A percentile compares a stretch with the other conserved stretches of the same genome.
Conservation (phyloP, 1,140 invertebrate species). For the Parasteatoda tepidariorum region DNA sequence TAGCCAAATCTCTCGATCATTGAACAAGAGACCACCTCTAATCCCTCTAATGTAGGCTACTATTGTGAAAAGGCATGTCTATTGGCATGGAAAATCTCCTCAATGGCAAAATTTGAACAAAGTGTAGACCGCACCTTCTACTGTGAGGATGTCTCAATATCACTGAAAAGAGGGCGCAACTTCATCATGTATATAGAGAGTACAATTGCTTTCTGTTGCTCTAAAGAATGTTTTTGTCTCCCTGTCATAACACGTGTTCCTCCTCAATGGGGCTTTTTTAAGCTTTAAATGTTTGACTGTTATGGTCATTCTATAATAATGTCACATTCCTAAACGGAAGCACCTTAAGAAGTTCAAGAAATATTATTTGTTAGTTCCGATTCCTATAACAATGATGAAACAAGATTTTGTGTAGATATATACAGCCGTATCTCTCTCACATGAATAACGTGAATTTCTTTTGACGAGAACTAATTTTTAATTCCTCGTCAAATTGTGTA, state of each 20-base stretch:
- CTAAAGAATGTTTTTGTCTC: slow-evolving; percentile 52
- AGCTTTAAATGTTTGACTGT: too few relatives aligned
- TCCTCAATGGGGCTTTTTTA: neutral
- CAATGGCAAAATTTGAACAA: slow-evolving; percentile 52
- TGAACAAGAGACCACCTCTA: slow-evolving; percentile 6
- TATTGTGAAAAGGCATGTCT: slow-evolving; percentile 46
- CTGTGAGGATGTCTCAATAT: slow-evolving; percentile 52
- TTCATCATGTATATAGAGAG: neutral
- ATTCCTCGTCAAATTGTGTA: too few relatives aligned
- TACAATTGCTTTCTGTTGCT: neutral
- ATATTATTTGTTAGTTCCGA: too few relatives aligned
- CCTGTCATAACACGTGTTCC: slow-evolving; percentile 37
- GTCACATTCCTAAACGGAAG: too few relatives aligned
- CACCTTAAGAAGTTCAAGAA: too few relatives aligned
- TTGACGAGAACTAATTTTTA: too few relatives aligned
- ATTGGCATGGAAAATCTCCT: slow-evolving; percentile 56
- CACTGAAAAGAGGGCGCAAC: slow-evolving; percentile 24
- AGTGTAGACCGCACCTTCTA: slow-evolving; percentile 27
- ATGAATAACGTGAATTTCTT: too few relatives aligned
- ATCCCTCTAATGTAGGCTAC: slow-evolving; percentile 42
- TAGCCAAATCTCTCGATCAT: slow-evolving; percentile 28
- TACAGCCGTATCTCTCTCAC: too few relatives aligned
- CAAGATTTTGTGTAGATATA: too few relatives aligned
- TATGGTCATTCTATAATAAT: too few relatives aligned
- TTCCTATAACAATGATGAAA: too few relatives aligned